Evolutionary conservation across 1,140 invertebrate species (phyloP).

Genomic region (Drosophila pachea): DNA sequence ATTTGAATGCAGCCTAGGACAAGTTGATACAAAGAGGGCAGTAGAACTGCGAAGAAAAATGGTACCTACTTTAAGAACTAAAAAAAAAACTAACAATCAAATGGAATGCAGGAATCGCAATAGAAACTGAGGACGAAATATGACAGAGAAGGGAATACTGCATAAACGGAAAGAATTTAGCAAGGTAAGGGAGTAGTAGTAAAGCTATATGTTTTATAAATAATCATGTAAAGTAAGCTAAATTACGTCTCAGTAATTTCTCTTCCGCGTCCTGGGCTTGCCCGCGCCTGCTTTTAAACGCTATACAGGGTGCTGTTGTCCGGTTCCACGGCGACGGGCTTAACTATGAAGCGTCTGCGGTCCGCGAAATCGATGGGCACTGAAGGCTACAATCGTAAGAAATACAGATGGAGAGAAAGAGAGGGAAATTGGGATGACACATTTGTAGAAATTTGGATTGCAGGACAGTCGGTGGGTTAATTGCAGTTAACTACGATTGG

Average conservation of each 20-base stretch:
- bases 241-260: conserved; percentile 3
- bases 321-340: conserved; percentile 67
- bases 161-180: background rate
- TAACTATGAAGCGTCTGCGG: conserved; percentile 72
- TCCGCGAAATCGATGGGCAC: conserved; percentile 46
- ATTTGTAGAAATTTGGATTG: no score
- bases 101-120: conserved; percentile 19
- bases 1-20: conserved; percentile 3
- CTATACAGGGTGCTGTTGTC: conserved; percentile 73
- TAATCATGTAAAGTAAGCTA: conserved; percentile 15
- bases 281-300: conserved; percentile 26
- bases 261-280: background rate
- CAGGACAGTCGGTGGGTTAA: conserved; percentile 23
- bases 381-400: conserved; percentile 28
- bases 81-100: conserved; percentile 2
- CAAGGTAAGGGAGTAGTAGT: background rate
- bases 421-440: background rate
- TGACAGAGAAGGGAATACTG: conserved; percentile 1
- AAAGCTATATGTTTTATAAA: conserved; percentile 37
- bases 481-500: background rate
- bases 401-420: background rate
- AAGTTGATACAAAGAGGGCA: conserved; percentile 13
- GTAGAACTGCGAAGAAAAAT: background rate
- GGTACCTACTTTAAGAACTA: conserved; percentile 1
- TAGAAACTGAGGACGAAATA: conserved; percentile 1